phyloP scores from a whole-genome alignment of 2,888 invertebrate genomes.

The Eulithis prunata region DNA sequence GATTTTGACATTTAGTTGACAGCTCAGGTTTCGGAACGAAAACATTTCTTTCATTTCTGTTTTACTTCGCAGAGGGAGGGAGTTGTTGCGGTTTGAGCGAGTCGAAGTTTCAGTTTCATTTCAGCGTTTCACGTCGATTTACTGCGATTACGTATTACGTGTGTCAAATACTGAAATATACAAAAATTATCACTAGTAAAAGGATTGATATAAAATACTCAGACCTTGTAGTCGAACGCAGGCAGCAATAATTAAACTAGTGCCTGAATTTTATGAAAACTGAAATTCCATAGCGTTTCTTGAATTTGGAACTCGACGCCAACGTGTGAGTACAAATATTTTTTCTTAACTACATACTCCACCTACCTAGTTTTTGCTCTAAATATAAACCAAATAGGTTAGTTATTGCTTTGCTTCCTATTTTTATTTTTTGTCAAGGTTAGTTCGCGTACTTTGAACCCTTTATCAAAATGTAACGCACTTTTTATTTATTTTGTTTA shows the following conservation, averaged over 20 bases:
- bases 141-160: constrained; percentile 1
- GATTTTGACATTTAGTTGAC: no score
- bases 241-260: background rate
- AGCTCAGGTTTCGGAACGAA: no score
- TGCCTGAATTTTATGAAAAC: background rate
- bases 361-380: constrained; percentile 11
- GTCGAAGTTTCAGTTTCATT: background rate
- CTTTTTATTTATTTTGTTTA: no score
- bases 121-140: constrained; percentile 1
- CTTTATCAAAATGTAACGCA: constrained; percentile 7
- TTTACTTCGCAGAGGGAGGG: background rate
- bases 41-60: no score
- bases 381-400: constrained; percentile 29
- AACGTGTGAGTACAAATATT: constrained; percentile 17
- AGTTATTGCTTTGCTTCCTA: constrained; percentile 7
- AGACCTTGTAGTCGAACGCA: no score
- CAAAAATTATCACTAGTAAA: background rate
- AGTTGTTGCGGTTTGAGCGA: background rate
- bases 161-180: background rate
- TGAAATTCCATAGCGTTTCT: constrained; percentile 12
- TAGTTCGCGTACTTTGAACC: constrained; percentile 31
- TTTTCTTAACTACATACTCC: background rate
- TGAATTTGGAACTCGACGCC: constrained; percentile 23
- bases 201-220: background rate
- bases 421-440: constrained; percentile 28